These are phyloP conservation scores for Zaprionus gabonicus DNA, from an alignment of 1,140 invertebrate genomes.

Conservation along the genomic window DNA sequence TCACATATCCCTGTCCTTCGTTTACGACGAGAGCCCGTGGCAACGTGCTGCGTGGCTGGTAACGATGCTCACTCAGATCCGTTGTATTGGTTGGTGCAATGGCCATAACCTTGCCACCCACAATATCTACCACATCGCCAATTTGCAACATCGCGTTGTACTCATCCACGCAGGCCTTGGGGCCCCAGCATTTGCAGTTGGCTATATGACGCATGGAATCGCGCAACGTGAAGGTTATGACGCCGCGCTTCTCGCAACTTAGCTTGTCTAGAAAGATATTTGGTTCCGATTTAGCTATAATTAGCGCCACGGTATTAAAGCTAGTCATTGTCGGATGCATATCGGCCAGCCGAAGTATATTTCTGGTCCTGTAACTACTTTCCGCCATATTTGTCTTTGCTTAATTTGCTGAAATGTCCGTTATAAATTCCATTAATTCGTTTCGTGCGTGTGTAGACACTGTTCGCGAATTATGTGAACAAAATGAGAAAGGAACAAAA, in stretches of 20 bases:
- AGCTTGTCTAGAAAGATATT: constrained; percentile 62
- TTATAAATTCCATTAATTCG: constrained; percentile 2
- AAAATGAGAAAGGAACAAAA: background rate
- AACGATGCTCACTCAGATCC: constrained; percentile 69
- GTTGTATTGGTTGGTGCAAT: background rate
- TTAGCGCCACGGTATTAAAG: constrained; percentile 53
- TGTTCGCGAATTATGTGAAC: background rate
- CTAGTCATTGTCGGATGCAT: constrained; percentile 63
- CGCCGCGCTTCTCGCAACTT: constrained; percentile 58
- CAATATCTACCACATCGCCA: constrained; percentile 68
- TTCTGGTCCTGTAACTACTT: constrained; percentile 8
- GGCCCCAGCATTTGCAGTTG: constrained; percentile 79
- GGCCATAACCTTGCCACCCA: constrained; percentile 50
- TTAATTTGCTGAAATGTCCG: background rate
- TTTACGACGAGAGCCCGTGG: constrained; percentile 85
- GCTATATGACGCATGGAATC: constrained; percentile 59
- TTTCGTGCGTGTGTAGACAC: constrained; percentile 2
- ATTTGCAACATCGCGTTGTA: constrained; percentile 60
- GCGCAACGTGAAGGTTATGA: constrained; percentile 71
- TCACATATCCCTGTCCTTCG: constrained; percentile 85
- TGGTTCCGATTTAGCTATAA: constrained; percentile 67
- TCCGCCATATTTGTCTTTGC: constrained; percentile 12
- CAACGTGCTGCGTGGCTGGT: constrained; percentile 85
- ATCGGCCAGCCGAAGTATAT: constrained; percentile 18
- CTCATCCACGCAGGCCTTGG: constrained; percentile 54